Conservation (phyloP, 2,113 vertebrate genomes). For the Lonchura striata region DNA sequence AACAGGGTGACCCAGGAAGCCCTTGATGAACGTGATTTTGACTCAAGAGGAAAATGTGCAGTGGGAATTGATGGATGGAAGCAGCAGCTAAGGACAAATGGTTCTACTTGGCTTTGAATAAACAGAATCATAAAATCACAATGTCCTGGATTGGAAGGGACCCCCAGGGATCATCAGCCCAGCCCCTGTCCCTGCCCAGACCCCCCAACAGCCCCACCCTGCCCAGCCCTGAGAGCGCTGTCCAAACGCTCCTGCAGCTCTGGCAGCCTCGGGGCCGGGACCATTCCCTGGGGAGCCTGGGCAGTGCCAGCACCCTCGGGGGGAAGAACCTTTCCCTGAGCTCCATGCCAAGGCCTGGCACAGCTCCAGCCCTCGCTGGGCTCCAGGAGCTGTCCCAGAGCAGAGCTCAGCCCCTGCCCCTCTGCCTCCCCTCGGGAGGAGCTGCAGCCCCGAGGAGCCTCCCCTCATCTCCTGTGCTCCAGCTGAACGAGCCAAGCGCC, state of each 20-base stretch:
- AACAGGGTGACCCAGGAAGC: background rate
- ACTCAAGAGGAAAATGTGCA: rapidly evolving
- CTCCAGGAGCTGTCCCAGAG: too few relatives aligned
- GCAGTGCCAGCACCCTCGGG: background rate
- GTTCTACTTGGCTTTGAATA: background rate
- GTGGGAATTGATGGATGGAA: rapidly evolving
- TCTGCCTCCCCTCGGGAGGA: too few relatives aligned
- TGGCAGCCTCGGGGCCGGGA: background rate
- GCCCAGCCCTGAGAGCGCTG: background rate
- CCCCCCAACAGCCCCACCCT: background rate
- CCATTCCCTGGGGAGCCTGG: background rate
- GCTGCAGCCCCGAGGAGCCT: too few relatives aligned
- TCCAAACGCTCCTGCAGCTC: background rate
- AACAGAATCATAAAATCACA: background rate
- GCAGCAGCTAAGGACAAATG: background rate
- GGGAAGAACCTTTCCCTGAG: too few relatives aligned
- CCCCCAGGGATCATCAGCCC: rapidly evolving
- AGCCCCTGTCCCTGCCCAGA: rapidly evolving
- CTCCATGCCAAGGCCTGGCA: too few relatives aligned
- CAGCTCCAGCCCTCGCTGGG: too few relatives aligned
- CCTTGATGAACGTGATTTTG: rapidly evolving
- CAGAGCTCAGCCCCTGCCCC: too few relatives aligned
- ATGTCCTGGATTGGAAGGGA: background rate
- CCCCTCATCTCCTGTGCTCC: too few relatives aligned
- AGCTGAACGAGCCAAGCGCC: background rate